phyloP scores from a whole-genome alignment of 2,888 invertebrate species.

The Aquatica leii region DNA sequence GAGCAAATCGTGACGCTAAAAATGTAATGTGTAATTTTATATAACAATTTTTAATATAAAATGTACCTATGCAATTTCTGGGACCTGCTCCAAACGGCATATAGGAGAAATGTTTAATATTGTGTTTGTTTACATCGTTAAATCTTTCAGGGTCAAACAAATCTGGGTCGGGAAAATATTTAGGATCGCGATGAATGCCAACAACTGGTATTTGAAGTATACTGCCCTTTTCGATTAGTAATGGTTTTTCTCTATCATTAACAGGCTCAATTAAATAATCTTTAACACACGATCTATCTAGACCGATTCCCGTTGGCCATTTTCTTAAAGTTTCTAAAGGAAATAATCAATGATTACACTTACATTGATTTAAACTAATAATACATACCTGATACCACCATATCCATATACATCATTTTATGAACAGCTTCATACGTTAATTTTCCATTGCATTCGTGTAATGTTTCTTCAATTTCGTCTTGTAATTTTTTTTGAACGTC shows the following conservation, averaged over 20 bases:
- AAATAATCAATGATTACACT: too few species aligned
- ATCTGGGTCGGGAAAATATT: slow-evolving; percentile 65
- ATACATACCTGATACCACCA: too few species aligned
- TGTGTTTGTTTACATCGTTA: too few species aligned
- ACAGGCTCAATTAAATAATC: too few species aligned
- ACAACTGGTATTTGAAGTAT: slow-evolving; percentile 64
- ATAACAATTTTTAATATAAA: too few species aligned
- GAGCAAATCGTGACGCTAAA: too few species aligned
- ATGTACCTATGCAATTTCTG: slow-evolving; percentile 57
- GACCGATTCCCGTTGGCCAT: slow-evolving; percentile 65
- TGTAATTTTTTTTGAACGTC: slow-evolving; percentile 62
- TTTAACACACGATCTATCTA: slow-evolving; percentile 66
- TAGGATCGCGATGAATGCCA: too few species aligned
- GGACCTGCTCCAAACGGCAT: slow-evolving; percentile 64
- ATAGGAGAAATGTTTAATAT: slow-evolving; percentile 63
- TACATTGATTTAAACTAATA: neutral
- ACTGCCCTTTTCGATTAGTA: slow-evolving; percentile 60
- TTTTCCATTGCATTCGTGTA: too few species aligned
- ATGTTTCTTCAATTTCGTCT: slow-evolving; percentile 42
- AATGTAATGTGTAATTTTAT: too few species aligned
- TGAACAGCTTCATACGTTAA: too few species aligned
- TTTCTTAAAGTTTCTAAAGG: slow-evolving; percentile 66
- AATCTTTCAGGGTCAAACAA: too few species aligned
- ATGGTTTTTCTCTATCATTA: slow-evolving; percentile 51
- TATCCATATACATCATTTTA: too few species aligned